These are phyloP conservation scores for Sinocyclocheilus maitianheensis DNA, from an alignment of 2,113 vertebrate species.

Conservation along the genomic window DNA sequence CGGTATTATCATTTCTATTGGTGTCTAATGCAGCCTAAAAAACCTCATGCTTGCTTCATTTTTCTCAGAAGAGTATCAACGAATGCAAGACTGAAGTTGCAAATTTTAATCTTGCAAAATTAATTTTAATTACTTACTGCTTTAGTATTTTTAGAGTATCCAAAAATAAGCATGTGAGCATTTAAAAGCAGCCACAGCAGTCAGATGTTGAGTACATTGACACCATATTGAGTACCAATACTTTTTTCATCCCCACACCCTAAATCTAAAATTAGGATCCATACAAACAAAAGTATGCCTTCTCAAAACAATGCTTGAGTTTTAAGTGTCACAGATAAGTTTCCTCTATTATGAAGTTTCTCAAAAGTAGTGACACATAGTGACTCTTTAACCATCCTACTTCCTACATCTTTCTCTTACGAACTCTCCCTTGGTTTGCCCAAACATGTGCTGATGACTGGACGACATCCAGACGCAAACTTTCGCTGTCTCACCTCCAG, in stretches of 20 bases:
- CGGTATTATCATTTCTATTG: background rate
- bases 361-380: constrained; percentile 1
- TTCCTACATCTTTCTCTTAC: background rate
- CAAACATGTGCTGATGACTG: constrained; percentile 2
- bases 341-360: constrained; percentile 58
- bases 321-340: background rate
- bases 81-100: background rate
- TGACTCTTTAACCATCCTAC: background rate
- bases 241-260: background rate
- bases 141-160: background rate
- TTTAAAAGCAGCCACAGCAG: background rate
- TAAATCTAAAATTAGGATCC: background rate
- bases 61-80: background rate
- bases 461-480: background rate
- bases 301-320: background rate
- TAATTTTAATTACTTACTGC: background rate
- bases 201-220: background rate
- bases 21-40: background rate
- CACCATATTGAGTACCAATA: background rate
- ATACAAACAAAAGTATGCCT: background rate
- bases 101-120: background rate
- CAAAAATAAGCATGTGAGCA: background rate
- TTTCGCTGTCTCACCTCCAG: constrained; percentile 15
- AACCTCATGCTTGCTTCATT: background rate
- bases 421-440: background rate